Percentiles rank a stretch among this genome's conserved stretches.
Conservation (phyloP, 30 jellyfish, hydroid and myxozoan species). For the Pelagia noctiluca region DNA sequence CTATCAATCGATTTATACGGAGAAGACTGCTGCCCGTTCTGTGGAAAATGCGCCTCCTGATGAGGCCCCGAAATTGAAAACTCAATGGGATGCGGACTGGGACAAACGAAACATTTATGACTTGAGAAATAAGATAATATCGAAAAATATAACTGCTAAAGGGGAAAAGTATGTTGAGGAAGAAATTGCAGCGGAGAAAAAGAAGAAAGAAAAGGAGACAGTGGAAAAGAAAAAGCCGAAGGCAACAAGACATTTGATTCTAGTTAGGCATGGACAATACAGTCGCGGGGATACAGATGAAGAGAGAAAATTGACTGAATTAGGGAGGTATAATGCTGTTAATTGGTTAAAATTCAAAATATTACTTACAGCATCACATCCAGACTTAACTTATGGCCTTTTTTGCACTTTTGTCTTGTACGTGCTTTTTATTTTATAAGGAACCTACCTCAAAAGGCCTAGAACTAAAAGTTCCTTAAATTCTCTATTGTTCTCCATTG, state of each 20-base stretch:
- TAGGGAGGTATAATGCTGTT: slow-evolving; percentile 99
- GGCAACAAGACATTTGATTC: slow-evolving; percentile 85
- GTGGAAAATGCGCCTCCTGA: slow-evolving; percentile 45
- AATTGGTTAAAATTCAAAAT: too few species aligned
- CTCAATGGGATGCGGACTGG: slow-evolving; percentile 89
- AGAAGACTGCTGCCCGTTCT: slow-evolving; percentile 59
- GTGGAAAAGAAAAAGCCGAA: slow-evolving; percentile 50
- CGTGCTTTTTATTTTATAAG: too few species aligned
- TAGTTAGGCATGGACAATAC: slow-evolving; percentile 96
- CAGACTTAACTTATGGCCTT: too few species aligned
- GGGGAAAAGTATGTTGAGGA: neutral
- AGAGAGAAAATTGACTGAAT: slow-evolving; percentile 75
- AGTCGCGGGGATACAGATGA: slow-evolving; percentile 58
- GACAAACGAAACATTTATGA: slow-evolving; percentile 53
- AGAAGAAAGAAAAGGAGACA: neutral
- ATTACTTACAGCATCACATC: too few species aligned
- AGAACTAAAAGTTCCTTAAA: too few species aligned
- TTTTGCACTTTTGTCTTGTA: too few species aligned
- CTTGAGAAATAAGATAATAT: slow-evolving; percentile 17
- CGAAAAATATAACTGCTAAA: neutral
- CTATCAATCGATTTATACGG: slow-evolving; percentile 53
- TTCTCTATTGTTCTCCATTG: too few species aligned
- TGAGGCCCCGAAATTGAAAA: slow-evolving; percentile 23
- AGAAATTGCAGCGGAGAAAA: neutral
- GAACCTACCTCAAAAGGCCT: too few species aligned